phyloP scores from a whole-genome alignment of 2,888 invertebrate species.

The Drosophila meridiana region DNA sequence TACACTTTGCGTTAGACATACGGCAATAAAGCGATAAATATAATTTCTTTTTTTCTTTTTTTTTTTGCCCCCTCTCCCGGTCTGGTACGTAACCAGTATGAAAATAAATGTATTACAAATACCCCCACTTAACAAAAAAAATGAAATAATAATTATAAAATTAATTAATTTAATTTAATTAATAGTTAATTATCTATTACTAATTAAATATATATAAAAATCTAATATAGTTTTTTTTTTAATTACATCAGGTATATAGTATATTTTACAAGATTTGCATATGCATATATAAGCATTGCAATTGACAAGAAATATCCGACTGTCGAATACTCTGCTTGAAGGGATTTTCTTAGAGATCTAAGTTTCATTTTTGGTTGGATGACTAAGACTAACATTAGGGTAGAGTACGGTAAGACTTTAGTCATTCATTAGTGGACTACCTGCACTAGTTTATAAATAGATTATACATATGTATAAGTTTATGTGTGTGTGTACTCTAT shows the following conservation, averaged over 20 bases:
- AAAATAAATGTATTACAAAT: conserved; percentile 6
- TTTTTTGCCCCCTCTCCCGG: conserved; percentile 19
- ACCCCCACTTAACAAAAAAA: neutral
- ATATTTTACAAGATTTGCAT: conserved; percentile 1
- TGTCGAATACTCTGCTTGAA: neutral
- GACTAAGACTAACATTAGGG: neutral
- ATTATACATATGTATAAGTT: neutral
- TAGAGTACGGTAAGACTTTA: neutral
- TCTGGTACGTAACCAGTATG: conserved; percentile 15
- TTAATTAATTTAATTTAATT: neutral
- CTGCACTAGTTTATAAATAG: conserved; percentile 7
- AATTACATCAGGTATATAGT: neutral
- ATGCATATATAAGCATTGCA: conserved; percentile 4
- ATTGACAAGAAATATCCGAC: neutral
- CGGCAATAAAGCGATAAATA: conserved; percentile 69
- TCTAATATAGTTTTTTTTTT: neutral
- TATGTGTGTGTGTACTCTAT: neutral
- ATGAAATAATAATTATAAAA: neutral
- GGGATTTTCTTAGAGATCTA: no score
- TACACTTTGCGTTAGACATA: conserved; percentile 78
- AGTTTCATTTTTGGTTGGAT: neutral
- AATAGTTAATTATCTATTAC: neutral
- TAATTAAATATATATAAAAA: neutral
- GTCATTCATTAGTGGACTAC: neutral
- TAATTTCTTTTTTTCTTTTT: conserved; percentile 26